phyloP scores from a whole-genome alignment of 1,140 invertebrate species.

The Temnothorax nylanderi region DNA sequence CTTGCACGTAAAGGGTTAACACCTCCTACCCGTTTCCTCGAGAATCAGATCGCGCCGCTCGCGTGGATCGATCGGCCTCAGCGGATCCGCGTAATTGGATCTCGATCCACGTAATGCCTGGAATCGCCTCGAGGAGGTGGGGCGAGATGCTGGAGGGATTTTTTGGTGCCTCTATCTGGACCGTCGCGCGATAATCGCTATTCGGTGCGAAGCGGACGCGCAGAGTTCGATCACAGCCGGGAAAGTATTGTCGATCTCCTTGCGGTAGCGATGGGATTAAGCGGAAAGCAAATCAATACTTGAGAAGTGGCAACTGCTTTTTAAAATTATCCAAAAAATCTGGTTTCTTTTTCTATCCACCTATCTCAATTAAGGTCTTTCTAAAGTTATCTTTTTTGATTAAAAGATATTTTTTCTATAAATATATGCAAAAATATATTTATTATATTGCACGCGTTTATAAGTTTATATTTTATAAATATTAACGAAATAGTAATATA shows the following conservation, averaged over 20 bases:
- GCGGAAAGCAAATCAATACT: slow-evolving; percentile 1
- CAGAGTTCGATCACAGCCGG: background rate
- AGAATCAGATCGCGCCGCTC: slow-evolving; percentile 48
- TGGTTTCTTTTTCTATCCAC: background rate
- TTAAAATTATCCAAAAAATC: background rate
- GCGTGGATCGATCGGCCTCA: slow-evolving; percentile 29
- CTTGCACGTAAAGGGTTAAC: slow-evolving; percentile 56
- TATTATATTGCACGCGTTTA: background rate
- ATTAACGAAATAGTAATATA: background rate
- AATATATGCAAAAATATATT: slow-evolving; percentile 2
- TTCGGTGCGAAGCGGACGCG: slow-evolving; percentile 58
- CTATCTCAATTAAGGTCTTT: background rate
- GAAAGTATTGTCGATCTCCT: slow-evolving; percentile 47
- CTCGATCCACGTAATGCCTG: slow-evolving; percentile 54
- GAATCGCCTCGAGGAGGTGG: slow-evolving; percentile 43
- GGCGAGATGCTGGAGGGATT: slow-evolving; percentile 44
- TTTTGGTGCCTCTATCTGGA: slow-evolving; percentile 52
- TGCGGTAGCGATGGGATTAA: slow-evolving; percentile 26
- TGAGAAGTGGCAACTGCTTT: background rate
- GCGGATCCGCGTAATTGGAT: slow-evolving; percentile 63
- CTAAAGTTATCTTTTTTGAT: background rate
- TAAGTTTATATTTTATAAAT: background rate
- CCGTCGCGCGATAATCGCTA: slow-evolving; percentile 66
- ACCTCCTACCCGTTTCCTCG: slow-evolving; percentile 42
- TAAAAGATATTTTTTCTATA: background rate